Percentiles rank a stretch among this genome's conserved stretches.
phyloP scores from a whole-genome alignment of 2,888 invertebrate species.

The Protula sp. region DNA sequence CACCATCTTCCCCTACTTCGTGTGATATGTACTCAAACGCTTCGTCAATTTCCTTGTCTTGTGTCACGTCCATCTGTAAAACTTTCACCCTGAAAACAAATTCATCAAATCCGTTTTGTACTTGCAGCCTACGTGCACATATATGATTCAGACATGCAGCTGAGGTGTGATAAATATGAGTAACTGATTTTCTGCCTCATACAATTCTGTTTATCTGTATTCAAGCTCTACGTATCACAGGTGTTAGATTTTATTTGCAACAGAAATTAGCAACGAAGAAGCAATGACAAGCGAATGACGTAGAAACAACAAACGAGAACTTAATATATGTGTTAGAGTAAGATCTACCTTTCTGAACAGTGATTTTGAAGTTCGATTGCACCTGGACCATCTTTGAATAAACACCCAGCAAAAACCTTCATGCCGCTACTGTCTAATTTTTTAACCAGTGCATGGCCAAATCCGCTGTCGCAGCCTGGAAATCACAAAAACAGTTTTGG shows the following conservation, averaged over 20 bases:
- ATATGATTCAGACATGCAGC: too few species aligned
- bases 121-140: too few species aligned
- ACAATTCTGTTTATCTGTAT: too few species aligned
- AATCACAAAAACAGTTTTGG: constrained; percentile 5
- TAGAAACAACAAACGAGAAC: too few species aligned
- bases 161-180: too few species aligned
- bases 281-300: too few species aligned
- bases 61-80: constrained; percentile 47
- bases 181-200: too few species aligned
- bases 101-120: neutral
- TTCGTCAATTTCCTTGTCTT: constrained; percentile 37
- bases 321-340: too few species aligned
- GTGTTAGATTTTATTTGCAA: too few species aligned
- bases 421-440: constrained; percentile 49
- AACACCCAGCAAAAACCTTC: constrained; percentile 49
- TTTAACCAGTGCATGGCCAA: constrained; percentile 46
- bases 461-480: constrained; percentile 50
- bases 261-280: too few species aligned
- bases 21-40: constrained; percentile 30
- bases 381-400: constrained; percentile 38
- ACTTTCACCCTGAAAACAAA: constrained; percentile 35
- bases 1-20: constrained; percentile 37
- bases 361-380: constrained; percentile 38
- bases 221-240: too few species aligned
- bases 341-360: constrained; percentile 44